Evolutionary conservation across 1,140 invertebrate species (phyloP), one percentile per base, ranked within the genome.

Genomic region (Chrysomallon squamiferum): DNA sequence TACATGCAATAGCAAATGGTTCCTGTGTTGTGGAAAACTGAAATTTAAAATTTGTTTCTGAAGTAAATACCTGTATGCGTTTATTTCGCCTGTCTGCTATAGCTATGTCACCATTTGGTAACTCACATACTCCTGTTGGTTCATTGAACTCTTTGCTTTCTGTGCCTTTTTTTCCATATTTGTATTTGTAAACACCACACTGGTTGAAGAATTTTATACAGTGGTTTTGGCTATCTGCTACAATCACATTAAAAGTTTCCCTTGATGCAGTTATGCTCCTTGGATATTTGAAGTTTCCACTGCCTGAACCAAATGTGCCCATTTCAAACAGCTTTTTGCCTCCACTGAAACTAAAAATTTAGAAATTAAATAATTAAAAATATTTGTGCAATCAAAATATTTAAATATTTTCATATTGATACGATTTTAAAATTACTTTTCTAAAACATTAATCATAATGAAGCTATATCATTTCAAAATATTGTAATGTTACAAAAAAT

Each of bases 21-120:
- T 71, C 65, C 32, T 73, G 49, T 11, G 43, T 41, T 1, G 76
- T 77, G 20, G 62, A 27, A 64, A 81, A 77, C 22, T 62, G 32
- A 54, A 68, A 74, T 59, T 75, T 73, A 52, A 74, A 77, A 50
- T 88, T 87, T 5, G 94, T 94, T 62, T 92, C 90, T 7, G 89
- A 86, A 43, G 88, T 71, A 61, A 96, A 96, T 25, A 96, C 79
- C 81, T 96, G 96, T 25, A 97, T 90, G 27, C 96, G 90, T 84
- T 95, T 93, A 86, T 98, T 98, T 60, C 94, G 89, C 0, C 94
- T 95, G 77, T 98, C 96, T 0, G 95, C 93, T 0, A 98, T 94
- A 0, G 93, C 90, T 57, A 98, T 35, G 50, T 81, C 72, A 2
- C 74, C 77, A 69, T 84, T 81, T 9, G 75, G 74, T 27, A 81